Evolutionary conservation across 2,888 invertebrate species (phyloP).

Genomic region (Strigamia transsilvanica): DNA sequence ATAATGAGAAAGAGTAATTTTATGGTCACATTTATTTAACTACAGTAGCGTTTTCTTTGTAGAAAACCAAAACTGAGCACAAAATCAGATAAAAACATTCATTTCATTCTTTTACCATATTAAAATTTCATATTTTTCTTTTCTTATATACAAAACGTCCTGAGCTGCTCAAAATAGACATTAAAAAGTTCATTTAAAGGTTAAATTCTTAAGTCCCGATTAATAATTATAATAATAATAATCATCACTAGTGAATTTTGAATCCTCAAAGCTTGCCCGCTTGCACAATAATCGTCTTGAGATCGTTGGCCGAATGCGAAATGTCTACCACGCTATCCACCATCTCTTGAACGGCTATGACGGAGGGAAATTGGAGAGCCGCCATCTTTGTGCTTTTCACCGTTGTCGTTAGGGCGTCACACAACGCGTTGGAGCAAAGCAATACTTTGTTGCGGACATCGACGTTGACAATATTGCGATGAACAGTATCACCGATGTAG

Average conservation of each 20-base stretch:
- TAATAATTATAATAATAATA: background rate
- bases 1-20: background rate
- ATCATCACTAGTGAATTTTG: background rate
- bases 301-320: constrained; percentile 81
- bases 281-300: constrained; percentile 68
- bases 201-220: constrained; percentile 23
- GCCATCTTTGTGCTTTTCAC: constrained; percentile 90
- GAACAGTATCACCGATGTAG: constrained; percentile 92
- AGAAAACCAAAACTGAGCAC: constrained; percentile 41
- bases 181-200: background rate
- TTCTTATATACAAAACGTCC: constrained; percentile 25
- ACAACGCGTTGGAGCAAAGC: constrained; percentile 80
- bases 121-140: background rate
- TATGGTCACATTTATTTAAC: constrained; percentile 29
- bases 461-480: constrained; percentile 80
- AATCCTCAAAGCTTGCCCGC: constrained; percentile 52
- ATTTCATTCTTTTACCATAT: background rate
- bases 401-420: constrained; percentile 81
- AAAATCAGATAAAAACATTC: background rate
- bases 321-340: constrained; percentile 88
- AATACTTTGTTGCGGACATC: constrained; percentile 78
- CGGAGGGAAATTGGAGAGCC: constrained; percentile 90
- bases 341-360: constrained; percentile 90
- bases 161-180: constrained; percentile 30
- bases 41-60: background rate